Evolutionary conservation across 2,797 vertebrate species (phyloP).

Genomic region (Lemur catta): DNA sequence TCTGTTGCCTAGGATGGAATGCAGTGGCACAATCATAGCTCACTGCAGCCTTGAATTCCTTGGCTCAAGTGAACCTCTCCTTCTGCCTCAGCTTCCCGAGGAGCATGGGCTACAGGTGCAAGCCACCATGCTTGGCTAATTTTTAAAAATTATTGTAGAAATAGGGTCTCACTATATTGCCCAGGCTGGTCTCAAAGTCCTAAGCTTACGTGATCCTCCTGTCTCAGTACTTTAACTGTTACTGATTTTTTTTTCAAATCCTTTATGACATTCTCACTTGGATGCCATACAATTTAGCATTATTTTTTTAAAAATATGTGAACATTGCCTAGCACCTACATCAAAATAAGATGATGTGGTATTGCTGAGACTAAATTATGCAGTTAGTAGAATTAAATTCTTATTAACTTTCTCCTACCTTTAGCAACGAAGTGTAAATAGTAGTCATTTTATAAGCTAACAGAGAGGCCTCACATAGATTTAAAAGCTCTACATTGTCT

Average conservation of each 20-base stretch:
- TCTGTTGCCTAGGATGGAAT: background rate
- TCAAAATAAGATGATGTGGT: background rate
- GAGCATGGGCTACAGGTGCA: background rate
- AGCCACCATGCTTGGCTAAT: background rate
- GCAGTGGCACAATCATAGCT: background rate
- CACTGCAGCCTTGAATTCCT: background rate
- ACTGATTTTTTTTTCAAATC: background rate
- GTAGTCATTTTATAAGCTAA: background rate
- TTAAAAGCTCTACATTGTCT: background rate
- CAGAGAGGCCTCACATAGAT: background rate
- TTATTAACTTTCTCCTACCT: background rate
- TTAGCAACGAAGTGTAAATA: background rate
- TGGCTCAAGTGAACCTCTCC: too few species aligned
- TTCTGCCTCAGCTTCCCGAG: too few species aligned
- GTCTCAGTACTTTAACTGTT: background rate
- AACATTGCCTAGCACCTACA: background rate
- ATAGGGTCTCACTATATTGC: background rate
- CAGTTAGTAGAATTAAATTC: background rate
- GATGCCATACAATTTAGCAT: background rate
- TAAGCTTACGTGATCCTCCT: background rate
- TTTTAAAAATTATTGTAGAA: background rate
- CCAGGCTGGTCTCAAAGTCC: background rate
- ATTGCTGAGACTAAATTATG: background rate
- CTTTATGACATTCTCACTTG: background rate
- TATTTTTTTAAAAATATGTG: background rate